Base-by-base conservation (phyloP, 2,113 vertebrate genomes). In the Probosciger aterrimus region DNA sequence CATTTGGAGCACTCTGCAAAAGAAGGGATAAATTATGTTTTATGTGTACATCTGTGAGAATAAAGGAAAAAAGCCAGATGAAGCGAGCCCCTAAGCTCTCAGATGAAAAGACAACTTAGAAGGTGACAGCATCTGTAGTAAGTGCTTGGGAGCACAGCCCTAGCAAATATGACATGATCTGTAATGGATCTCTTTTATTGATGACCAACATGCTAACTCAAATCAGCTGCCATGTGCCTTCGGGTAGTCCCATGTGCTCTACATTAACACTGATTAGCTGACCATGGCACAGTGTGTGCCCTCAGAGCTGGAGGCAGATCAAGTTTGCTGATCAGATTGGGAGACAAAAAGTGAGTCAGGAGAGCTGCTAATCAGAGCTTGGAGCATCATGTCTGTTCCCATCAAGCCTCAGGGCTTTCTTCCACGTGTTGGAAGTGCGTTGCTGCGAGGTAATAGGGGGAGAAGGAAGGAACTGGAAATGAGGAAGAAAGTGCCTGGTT, bases 361-460 rank as follows among this genome's bases (percentile, higher is more conserved):
- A 53, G 31, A 60, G 44, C 7, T 44, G 13, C 16, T n/a, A 2
- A 7, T 30, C 20, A 12, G 73, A 67, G 18, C 5, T 3, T 53
- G 78, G 53, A 16, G 23, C 1, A 11, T 25, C 9, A 2, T 0
- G 2, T 12, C 39, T 5, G 0, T 30, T 14, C 33, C 20, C 27
- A 4, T 1, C 0, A 4, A 69, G 44, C 25, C 41, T 1, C 12
- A 33, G 39, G 50, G 41, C 7, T 82, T 53, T 33, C 39, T 35
- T 63, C 11, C 7, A 1, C 0, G 0, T 20, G 9, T 17, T 76
- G 37, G 20, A 35, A 37, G n/a, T 10, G 31, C 3, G 3, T 1
- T 35, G 77, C 41, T 44, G 68, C 10, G 5, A 28, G 62, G 59
- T 41, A 33, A 4, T 0, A 1, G 5, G 9, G 25, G 23, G 7